Evolutionary conservation across 2,113 vertebrate genomes (phyloP), one percentile per base, ranked within the genome.

Genomic region (Callionymus lyra): DNA sequence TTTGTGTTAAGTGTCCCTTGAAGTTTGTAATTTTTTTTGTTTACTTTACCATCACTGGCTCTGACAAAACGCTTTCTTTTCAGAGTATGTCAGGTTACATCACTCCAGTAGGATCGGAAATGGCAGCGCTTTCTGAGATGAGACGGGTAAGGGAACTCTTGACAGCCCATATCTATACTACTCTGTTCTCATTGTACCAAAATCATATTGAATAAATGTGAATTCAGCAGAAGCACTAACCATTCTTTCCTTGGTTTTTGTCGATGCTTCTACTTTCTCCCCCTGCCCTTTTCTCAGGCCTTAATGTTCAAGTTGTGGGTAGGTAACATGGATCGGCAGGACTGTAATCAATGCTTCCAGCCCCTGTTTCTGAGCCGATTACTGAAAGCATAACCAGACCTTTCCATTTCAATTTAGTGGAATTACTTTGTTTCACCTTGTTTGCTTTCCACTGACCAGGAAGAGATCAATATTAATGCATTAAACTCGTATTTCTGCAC

Each of bases 1-100:
- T 27, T 27, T 27, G 4, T 27, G 4, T 27, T 4, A 27, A 27
- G 21, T 27, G 4, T 27, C 21, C 21, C 8, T 27, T 27, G 21
- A 5, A 27, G 21, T 5, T 27, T 27, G 21, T 5, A 27, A 27
- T 27, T 8, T 27, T 8, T 27, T 27, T 4, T 27, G 4, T 4
- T 27, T 4, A 27, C 21, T 44, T 5, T 2, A 14, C 38, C 2
- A 16, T 34, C 6, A 9, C 11, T 13, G 6, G 13, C 12, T 6
- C 4, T 41, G 32, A 53, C 12, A 3, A 4, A 16, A 6, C 32
- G 0, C 11, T 47, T 34, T 56, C 6, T 51, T 9, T 70, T 0
- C 81, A 94, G 91, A 88, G 80, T 56, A 71, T 92, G 8, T 88
- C 91, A 41, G 90, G 90, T 65, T 94, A 90, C 72, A 88, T 92